A percentile compares a stretch with the other conserved stretches of the same genome.
Evolutionary conservation across 2,888 invertebrate species (phyloP).

Genomic region (Thymelicus sylvestris): DNA sequence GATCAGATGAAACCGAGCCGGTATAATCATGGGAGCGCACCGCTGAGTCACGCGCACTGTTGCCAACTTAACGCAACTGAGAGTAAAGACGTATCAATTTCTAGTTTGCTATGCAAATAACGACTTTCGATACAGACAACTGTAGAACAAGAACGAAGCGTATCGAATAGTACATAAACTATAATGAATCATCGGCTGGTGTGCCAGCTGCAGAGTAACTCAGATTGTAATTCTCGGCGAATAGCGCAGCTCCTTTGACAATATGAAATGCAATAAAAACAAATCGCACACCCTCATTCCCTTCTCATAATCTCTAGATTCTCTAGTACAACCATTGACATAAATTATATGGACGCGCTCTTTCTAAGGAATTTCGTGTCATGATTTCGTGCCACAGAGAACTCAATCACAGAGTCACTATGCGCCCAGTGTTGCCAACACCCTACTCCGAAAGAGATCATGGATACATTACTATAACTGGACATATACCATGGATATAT

Average conservation of each 20-base stretch:
- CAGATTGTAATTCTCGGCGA: slow-evolving; percentile 68
- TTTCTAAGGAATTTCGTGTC: too few relatives aligned
- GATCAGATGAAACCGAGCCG: slow-evolving; percentile 49
- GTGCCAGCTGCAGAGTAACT: slow-evolving; percentile 72
- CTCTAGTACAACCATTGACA: background rate
- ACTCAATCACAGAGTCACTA: too few relatives aligned
- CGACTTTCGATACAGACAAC: slow-evolving; percentile 54
- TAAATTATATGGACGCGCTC: too few relatives aligned
- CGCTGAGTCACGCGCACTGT: slow-evolving; percentile 69
- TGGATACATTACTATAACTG: too few relatives aligned
- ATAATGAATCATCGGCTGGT: slow-evolving; percentile 68
- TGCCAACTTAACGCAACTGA: slow-evolving; percentile 66
- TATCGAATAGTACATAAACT: slow-evolving; percentile 52
- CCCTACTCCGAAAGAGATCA: too few relatives aligned
- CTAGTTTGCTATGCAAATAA: slow-evolving; percentile 54
- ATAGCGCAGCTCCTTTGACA: slow-evolving; percentile 66
- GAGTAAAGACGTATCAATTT: slow-evolving; percentile 58
- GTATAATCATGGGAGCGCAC: slow-evolving; percentile 68
- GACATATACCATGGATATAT: too few relatives aligned
- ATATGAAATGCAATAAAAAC: slow-evolving; percentile 46
- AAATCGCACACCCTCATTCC: slow-evolving; percentile 4
- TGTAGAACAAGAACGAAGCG: slow-evolving; percentile 47
- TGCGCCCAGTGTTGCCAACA: too few relatives aligned
- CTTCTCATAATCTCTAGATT: slow-evolving; percentile 12
- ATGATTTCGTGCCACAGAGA: too few relatives aligned